These are phyloP conservation scores for Drosophila nannoptera DNA, from an alignment of 1,140 invertebrate genomes.

Conservation along the genomic window DNA sequence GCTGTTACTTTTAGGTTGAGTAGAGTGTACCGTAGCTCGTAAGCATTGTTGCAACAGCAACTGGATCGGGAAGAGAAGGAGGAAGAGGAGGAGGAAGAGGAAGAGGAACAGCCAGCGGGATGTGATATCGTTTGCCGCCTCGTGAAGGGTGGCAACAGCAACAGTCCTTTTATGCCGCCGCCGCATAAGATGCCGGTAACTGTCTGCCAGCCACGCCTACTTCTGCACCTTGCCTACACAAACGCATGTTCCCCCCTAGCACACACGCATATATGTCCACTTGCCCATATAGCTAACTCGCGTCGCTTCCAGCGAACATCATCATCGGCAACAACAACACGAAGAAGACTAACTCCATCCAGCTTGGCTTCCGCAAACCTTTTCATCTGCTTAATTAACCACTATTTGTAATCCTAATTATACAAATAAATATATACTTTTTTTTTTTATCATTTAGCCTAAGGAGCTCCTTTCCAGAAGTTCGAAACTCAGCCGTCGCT, in stretches of 20 bases:
- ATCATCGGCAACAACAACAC: conserved; percentile 11
- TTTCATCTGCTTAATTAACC: conserved; percentile 1
- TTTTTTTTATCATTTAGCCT: conserved; percentile 15
- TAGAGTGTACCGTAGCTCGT: conserved; percentile 36
- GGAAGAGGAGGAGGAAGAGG: background rate
- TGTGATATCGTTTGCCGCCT: conserved; percentile 7
- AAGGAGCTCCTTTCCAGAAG: conserved; percentile 9
- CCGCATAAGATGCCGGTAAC: conserved; percentile 63
- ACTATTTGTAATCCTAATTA: conserved; percentile 6
- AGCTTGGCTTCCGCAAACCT: conserved; percentile 28
- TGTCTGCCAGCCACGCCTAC: conserved; percentile 47
- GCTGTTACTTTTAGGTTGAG: conserved; percentile 20
- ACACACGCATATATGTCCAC: conserved; percentile 47
- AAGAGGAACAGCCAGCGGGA: conserved; percentile 11
- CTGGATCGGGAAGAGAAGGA: too few relatives aligned
- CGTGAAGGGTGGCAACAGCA: conserved; percentile 16
- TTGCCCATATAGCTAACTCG: conserved; percentile 47
- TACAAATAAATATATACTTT: background rate
- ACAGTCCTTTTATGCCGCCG: conserved; percentile 62
- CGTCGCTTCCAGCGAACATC: conserved; percentile 40
- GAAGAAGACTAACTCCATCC: conserved; percentile 35
- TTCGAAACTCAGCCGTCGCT: conserved; percentile 67
- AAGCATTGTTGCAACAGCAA: background rate
- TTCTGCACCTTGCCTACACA: conserved; percentile 9
- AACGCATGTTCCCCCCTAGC: conserved; percentile 30